Evolutionary conservation across 2,888 invertebrate genomes (phyloP).

Genomic region (Thymelicus lineola): DNA sequence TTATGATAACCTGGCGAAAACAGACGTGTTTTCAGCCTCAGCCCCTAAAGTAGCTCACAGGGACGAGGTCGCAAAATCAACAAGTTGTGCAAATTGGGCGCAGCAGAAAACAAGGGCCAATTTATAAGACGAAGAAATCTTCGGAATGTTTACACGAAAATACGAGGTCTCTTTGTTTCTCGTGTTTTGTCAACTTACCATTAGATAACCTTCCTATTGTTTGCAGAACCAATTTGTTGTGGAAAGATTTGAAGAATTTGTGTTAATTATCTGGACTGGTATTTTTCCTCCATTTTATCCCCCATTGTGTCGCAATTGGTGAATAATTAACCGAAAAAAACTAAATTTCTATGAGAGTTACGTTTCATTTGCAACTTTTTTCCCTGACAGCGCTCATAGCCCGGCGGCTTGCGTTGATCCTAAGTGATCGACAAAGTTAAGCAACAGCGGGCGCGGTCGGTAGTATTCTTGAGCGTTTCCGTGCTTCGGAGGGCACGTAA

Average conservation of each 20-base stretch:
- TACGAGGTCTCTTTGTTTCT: slow-evolving; percentile 50
- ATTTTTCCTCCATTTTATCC: too few relatives aligned
- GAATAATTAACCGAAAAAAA: too few relatives aligned
- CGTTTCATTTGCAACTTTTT: too few relatives aligned
- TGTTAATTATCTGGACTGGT: too few relatives aligned
- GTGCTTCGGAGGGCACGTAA: too few relatives aligned
- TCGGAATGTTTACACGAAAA: slow-evolving; percentile 60
- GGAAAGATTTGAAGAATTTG: slow-evolving; percentile 1
- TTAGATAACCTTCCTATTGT: neutral
- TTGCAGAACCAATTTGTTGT: neutral
- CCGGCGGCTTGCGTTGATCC: too few relatives aligned
- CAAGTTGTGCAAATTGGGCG: slow-evolving; percentile 34
- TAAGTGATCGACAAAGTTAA: too few relatives aligned
- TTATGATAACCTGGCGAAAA: slow-evolving; percentile 15
- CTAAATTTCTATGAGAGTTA: too few relatives aligned
- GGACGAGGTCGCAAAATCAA: slow-evolving; percentile 29
- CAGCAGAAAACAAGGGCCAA: slow-evolving; percentile 29
- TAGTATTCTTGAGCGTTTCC: too few relatives aligned
- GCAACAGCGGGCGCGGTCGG: too few relatives aligned
- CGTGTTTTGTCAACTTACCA: slow-evolving; percentile 12
- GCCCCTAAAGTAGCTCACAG: neutral
- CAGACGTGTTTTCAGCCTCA: neutral
- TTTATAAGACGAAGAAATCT: slow-evolving; percentile 28
- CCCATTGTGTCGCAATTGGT: too few relatives aligned
- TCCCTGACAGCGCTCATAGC: too few relatives aligned